These are phyloP conservation scores for Aquatica leii DNA, from an alignment of 2,888 invertebrate genomes.

Conservation along the genomic window DNA sequence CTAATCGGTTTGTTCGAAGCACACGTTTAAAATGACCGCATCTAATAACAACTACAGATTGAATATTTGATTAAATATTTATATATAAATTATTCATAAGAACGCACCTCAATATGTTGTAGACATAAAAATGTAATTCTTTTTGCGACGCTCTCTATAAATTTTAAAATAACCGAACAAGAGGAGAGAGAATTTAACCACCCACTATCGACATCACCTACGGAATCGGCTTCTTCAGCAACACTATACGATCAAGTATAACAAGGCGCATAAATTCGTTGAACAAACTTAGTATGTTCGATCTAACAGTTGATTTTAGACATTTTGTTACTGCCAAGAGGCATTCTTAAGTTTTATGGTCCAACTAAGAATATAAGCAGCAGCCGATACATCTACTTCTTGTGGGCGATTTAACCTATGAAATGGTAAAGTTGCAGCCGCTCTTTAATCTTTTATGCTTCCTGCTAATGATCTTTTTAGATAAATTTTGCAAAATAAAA, in stretches of 20 bases:
- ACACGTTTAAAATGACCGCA: conserved; percentile 20
- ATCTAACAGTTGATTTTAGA: conserved; percentile 24
- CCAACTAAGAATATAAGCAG: conserved; percentile 27
- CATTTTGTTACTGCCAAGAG: conserved; percentile 26
- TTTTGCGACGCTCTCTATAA: conserved; percentile 9
- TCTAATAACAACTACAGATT: conserved; percentile 14
- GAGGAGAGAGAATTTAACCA: conserved; percentile 14
- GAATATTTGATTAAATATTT: conserved; percentile 12
- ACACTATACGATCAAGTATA: conserved; percentile 15
- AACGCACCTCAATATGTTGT: not conserved
- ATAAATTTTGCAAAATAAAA: conserved; percentile 12
- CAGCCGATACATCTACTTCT: conserved; percentile 26
- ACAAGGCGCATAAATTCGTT: conserved; percentile 29
- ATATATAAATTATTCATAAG: conserved; percentile 26
- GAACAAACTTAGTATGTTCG: conserved; percentile 19
- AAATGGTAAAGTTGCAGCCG: conserved; percentile 12
- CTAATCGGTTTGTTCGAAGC: conserved; percentile 18
- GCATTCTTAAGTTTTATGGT: conserved; percentile 38
- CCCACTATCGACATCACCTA: conserved; percentile 18
- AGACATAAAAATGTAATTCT: conserved; percentile 1
- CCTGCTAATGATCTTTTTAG: not conserved
- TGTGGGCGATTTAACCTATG: conserved; percentile 35
- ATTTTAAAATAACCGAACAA: conserved; percentile 10
- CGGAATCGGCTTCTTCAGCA: conserved; percentile 29
- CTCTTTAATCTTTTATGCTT: conserved; percentile 18